Evolutionary conservation across 2,797 vertebrate genomes (phyloP).

Genomic region (Helostoma temminkii): DNA sequence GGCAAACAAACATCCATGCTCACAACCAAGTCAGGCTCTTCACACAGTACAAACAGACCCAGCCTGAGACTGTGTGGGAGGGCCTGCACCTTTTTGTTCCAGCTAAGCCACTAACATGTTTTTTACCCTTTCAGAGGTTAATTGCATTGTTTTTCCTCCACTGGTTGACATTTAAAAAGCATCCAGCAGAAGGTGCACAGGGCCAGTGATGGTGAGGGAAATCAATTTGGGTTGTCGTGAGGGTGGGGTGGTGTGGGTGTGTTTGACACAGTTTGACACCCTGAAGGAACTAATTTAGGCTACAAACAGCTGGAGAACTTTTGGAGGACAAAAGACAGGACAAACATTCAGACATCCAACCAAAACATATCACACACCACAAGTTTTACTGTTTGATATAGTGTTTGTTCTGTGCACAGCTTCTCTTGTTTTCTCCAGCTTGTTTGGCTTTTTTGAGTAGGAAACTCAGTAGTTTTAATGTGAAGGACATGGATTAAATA

Average conservation of each 20-base stretch:
- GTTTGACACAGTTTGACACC: conserved; percentile 52
- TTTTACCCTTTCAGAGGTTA: conserved; percentile 47
- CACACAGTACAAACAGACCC: too few species aligned
- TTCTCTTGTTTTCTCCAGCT: conserved; percentile 20
- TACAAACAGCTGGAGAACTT: conserved; percentile 29
- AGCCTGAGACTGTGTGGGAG: too few species aligned
- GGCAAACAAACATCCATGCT: too few species aligned
- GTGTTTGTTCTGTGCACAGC: not conserved
- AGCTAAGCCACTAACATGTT: conserved; percentile 22
- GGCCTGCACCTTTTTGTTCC: conserved; percentile 23
- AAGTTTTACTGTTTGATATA: not conserved
- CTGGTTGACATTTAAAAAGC: conserved; percentile 60
- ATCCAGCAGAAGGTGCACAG: conserved; percentile 27
- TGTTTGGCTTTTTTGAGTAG: conserved; percentile 6
- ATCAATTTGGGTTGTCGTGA: conserved; percentile 40
- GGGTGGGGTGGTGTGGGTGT: conserved; percentile 3
- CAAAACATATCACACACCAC: not conserved
- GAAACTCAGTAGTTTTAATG: not conserved
- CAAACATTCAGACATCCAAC: conserved; percentile 4
- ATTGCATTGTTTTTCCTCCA: conserved; percentile 49
- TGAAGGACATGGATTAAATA: not conserved
- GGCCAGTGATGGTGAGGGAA: conserved; percentile 26
- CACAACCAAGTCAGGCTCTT: too few species aligned
- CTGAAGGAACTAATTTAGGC: conserved; percentile 34
- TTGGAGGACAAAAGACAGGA: conserved; percentile 20